Percentiles rank a stretch among this genome's conserved stretches.
These are phyloP conservation scores for Bombyx mandarina DNA, from an alignment of 1,140 invertebrate species.

Conservation along the genomic window DNA sequence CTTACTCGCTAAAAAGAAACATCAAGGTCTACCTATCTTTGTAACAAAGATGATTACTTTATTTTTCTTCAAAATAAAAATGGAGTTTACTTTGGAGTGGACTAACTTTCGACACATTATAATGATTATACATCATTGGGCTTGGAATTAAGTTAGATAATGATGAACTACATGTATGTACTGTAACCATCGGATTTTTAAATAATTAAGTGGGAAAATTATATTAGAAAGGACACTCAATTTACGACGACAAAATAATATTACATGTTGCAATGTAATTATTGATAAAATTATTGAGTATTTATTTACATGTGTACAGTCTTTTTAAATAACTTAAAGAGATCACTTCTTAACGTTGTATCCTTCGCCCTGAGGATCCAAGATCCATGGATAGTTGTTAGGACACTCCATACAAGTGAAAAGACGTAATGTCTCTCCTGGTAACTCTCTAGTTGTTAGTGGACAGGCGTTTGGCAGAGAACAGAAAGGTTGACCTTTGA, in stretches of 20 bases:
- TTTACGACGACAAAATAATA: slow-evolving; percentile 23
- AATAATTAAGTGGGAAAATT: not conserved
- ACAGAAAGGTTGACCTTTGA: slow-evolving; percentile 93
- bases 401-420: slow-evolving; percentile 97
- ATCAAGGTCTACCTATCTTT: no score
- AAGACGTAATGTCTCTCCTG: slow-evolving; percentile 91
- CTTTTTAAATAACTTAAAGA: slow-evolving; percentile 63
- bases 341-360: slow-evolving; percentile 84
- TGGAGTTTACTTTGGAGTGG: no score
- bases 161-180: no score
- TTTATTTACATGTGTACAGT: slow-evolving; percentile 69
- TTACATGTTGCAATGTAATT: slow-evolving; percentile 26
- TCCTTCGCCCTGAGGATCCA: slow-evolving; percentile 95
- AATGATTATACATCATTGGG: no score
- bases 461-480: slow-evolving; percentile 92
- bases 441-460: slow-evolving; percentile 89
- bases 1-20: no score
- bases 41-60: not conserved
- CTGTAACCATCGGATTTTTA: no score
- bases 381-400: slow-evolving; percentile 95
- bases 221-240: slow-evolving; percentile 14
- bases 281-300: slow-evolving; percentile 70
- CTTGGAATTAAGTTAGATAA: no score
- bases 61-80: not conserved
- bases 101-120: no score